These are phyloP conservation scores for Turdus rufiventris DNA, from an alignment of 2,113 vertebrate species.

Conservation along the genomic window DNA sequence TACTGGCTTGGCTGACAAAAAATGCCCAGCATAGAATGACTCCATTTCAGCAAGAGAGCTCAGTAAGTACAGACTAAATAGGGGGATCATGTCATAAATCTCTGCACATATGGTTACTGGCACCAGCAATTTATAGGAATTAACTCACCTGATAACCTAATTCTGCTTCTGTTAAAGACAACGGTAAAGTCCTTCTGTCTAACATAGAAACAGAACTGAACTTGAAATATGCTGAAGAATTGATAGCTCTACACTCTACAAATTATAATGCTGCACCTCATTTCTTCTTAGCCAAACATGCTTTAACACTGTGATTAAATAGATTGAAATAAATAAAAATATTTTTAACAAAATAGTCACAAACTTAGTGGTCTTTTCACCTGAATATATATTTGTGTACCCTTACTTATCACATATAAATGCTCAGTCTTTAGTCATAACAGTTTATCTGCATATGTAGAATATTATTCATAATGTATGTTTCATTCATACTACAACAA, in stretches of 20 bases:
- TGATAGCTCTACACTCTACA: not conserved
- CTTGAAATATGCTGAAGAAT: not conserved
- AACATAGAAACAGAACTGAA: not conserved
- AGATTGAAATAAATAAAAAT: conserved; percentile 19
- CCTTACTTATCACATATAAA: conserved; percentile 19
- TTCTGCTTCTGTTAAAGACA: not conserved
- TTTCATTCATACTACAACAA: conserved; percentile 46
- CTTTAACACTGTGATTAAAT: not conserved
- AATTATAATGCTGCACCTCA: not conserved
- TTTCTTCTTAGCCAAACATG: not conserved
- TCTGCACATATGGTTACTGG: not conserved
- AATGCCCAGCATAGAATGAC: not conserved
- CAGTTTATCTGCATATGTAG: conserved; percentile 56
- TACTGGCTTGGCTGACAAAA: not conserved
- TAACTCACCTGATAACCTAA: not conserved
- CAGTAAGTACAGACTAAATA: not conserved
- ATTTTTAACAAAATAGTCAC: not conserved
- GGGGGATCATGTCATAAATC: not conserved
- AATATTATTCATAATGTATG: conserved; percentile 64
- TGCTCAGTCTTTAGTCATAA: conserved; percentile 54
- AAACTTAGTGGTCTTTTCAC: not conserved
- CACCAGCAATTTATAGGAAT: not conserved
- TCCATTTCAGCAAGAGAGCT: not conserved
- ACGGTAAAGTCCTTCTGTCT: not conserved
- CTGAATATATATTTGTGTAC: not conserved